Conservation (phyloP, 2,888 invertebrate species). For the Mesoligia furuncula region DNA sequence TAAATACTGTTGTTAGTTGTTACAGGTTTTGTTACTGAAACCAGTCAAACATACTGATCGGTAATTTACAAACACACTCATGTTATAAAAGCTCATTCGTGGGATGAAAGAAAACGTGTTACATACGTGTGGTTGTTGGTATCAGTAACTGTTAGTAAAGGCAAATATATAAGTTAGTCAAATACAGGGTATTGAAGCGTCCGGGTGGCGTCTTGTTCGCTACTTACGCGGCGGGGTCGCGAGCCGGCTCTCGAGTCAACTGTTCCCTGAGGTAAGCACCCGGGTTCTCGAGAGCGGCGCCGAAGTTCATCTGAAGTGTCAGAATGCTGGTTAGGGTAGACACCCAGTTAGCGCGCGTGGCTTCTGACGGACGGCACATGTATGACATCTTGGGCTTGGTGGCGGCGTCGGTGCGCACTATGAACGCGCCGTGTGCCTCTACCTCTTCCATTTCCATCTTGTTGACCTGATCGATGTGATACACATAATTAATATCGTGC, state of each 20-base stretch:
- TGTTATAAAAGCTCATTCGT: neutral
- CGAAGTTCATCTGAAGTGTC: slow-evolving; percentile 98
- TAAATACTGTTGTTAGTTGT: slow-evolving; percentile 35
- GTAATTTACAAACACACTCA: neutral
- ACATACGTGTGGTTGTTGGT: slow-evolving; percentile 27
- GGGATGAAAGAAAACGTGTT: neutral
- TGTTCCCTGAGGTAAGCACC: slow-evolving; percentile 90
- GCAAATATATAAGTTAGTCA: slow-evolving; percentile 32
- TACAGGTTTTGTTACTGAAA: slow-evolving; percentile 42
- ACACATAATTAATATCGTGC: slow-evolving; percentile 21
- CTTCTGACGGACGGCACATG: slow-evolving; percentile 94
- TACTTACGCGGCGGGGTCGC: slow-evolving; percentile 84
- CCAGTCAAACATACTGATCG: slow-evolving; percentile 23
- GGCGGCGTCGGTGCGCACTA: slow-evolving; percentile 94
- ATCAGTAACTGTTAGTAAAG: slow-evolving; percentile 12
- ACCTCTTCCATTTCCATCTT: slow-evolving; percentile 96
- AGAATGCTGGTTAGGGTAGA: slow-evolving; percentile 95
- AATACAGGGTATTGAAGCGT: slow-evolving; percentile 16
- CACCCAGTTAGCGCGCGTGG: slow-evolving; percentile 96
- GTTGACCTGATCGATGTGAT: slow-evolving; percentile 93
- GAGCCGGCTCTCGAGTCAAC: slow-evolving; percentile 77
- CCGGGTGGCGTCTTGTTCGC: slow-evolving; percentile 26
- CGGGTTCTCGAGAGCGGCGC: slow-evolving; percentile 98
- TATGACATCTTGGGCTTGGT: slow-evolving; percentile 94
- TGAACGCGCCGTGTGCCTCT: slow-evolving; percentile 77